These are phyloP conservation scores for Portevinia maculata DNA, from an alignment of 2,888 invertebrate genomes.

Conservation along the genomic window DNA sequence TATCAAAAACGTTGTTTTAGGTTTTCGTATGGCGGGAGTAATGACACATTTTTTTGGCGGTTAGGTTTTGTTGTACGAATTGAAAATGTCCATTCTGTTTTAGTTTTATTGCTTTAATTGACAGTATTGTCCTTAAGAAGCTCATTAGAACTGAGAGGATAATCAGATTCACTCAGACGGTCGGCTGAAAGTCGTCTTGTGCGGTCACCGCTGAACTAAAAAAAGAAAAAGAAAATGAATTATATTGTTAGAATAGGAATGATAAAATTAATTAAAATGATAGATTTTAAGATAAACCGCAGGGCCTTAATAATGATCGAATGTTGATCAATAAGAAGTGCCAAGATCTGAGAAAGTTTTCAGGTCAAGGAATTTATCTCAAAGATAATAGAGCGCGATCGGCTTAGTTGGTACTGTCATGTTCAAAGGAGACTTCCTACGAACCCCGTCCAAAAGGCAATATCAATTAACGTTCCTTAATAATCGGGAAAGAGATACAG, in stretches of 20 bases:
- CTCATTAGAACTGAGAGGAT: slow-evolving; percentile 78
- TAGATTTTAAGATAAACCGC: not conserved
- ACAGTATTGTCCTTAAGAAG: slow-evolving; percentile 76
- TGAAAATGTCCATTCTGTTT: slow-evolving; percentile 23
- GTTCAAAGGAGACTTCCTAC: too few relatives aligned
- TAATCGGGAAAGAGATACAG: too few relatives aligned
- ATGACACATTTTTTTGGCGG: slow-evolving; percentile 21
- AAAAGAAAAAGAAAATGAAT: slow-evolving; percentile 23
- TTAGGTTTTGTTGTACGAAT: slow-evolving; percentile 27
- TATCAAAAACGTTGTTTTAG: slow-evolving; percentile 22
- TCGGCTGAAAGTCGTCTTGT: slow-evolving; percentile 77
- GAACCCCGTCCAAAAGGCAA: too few relatives aligned
- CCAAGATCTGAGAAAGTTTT: too few relatives aligned
- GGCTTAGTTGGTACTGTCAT: too few relatives aligned
- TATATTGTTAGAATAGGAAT: not conserved
- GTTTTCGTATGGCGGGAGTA: slow-evolving; percentile 11
- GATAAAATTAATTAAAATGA: not conserved
- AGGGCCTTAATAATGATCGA: too few relatives aligned
- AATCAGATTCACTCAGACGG: slow-evolving; percentile 79
- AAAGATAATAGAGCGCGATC: too few relatives aligned
- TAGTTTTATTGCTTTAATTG: slow-evolving; percentile 43
- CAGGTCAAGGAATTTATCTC: too few relatives aligned
- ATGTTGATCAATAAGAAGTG: too few relatives aligned
- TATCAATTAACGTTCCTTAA: too few relatives aligned
- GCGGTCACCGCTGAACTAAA: slow-evolving; percentile 78